A percentile compares a stretch with the other conserved stretches of the same genome.
Evolutionary conservation across 2,113 vertebrate species (phyloP).

Genomic region (Sinocyclocheilus anshuiensis): DNA sequence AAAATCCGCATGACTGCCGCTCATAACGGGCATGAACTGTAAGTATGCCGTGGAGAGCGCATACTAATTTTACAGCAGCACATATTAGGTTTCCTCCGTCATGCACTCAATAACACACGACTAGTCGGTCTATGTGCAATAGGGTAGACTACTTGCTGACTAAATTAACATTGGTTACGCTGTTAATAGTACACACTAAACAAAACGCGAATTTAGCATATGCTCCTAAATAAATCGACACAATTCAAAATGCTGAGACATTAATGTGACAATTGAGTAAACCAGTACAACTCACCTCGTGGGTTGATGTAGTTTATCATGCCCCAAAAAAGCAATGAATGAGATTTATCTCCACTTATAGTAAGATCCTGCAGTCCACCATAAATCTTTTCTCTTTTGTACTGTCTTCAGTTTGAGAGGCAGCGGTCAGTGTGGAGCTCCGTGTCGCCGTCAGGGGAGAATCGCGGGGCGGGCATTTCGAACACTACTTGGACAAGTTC

Average conservation of each 20-base stretch:
- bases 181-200: background rate
- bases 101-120: background rate
- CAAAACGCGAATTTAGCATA: background rate
- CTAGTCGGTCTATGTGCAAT: background rate
- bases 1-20: background rate
- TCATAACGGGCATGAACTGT: background rate
- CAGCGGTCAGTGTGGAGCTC: conserved; percentile 1
- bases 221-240: background rate
- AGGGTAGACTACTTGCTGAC: background rate
- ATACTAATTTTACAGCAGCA: conserved; percentile 14
- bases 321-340: conserved; percentile 10
- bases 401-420: background rate
- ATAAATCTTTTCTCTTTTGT: background rate
- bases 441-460: background rate
- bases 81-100: conserved; percentile 27
- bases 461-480: background rate
- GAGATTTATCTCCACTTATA: background rate
- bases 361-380: background rate
- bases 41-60: background rate
- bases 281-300: background rate
- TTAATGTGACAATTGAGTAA: background rate
- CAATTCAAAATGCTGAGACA: background rate
- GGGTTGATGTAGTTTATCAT: background rate
- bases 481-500: conserved; percentile 7
- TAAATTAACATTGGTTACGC: background rate